A percentile compares a stretch with the other conserved stretches of the same genome.
phyloP scores from a whole-genome alignment of 2,113 vertebrate species.

The Sigmodon hispidus region DNA sequence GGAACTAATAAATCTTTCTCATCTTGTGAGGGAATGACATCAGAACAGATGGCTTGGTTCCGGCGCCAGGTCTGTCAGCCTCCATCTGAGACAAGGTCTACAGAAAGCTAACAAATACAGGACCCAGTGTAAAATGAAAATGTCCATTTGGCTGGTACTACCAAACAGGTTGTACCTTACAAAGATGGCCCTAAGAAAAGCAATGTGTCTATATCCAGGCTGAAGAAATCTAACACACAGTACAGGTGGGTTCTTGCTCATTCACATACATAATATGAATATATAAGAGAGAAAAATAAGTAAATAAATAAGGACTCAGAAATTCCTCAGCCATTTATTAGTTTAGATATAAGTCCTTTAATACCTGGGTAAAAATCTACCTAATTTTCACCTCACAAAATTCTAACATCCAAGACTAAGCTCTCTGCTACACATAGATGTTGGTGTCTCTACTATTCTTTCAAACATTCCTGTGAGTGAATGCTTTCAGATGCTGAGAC shows the following conservation, averaged over 20 bases:
- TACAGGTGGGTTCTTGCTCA: neutral
- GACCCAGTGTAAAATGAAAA: conserved; percentile 10
- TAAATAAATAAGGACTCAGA: neutral
- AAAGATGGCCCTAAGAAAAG: neutral
- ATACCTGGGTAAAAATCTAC: neutral
- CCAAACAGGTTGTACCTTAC: neutral
- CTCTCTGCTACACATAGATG: neutral
- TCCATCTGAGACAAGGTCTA: neutral
- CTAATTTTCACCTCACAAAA: neutral
- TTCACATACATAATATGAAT: neutral
- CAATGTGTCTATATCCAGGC: neutral
- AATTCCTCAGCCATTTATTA: neutral
- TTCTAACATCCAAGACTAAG: neutral
- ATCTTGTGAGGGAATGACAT: neutral
- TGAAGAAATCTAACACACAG: conserved; percentile 6
- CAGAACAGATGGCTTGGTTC: neutral
- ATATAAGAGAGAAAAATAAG: neutral
- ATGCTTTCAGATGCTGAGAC: conserved; percentile 11
- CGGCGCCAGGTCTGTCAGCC: neutral
- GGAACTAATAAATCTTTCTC: neutral
- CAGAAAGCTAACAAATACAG: neutral
- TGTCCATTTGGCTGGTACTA: neutral
- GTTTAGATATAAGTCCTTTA: conserved; percentile 1
- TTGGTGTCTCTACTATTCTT: neutral
- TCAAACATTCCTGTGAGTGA: neutral